Conservation (phyloP, 2,797 vertebrate genomes). For the Pantherophis vulpinus region DNA sequence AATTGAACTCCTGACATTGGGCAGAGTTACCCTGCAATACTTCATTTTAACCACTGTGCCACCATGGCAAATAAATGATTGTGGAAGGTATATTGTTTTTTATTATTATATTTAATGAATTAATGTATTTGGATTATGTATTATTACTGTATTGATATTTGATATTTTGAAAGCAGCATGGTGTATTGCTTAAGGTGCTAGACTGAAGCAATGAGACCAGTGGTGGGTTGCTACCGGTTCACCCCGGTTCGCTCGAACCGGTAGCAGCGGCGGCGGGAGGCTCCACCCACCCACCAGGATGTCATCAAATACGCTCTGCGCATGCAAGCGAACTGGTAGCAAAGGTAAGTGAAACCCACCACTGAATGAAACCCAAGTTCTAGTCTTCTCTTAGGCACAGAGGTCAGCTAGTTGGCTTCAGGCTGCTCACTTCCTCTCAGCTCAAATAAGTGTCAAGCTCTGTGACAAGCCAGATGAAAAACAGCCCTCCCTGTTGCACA, state of each 20-base stretch:
- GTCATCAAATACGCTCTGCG: too few relatives aligned
- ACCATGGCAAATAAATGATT: background rate
- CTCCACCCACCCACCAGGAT: too few relatives aligned
- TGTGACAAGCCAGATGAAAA: background rate
- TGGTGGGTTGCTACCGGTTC: too few relatives aligned
- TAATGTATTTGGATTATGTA: background rate
- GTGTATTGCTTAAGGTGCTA: background rate
- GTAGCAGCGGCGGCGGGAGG: too few relatives aligned
- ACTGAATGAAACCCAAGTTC: background rate
- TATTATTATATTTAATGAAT: background rate
- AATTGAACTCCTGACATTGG: background rate
- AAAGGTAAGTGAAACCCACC: too few relatives aligned
- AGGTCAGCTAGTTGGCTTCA: background rate
- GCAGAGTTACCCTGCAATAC: background rate
- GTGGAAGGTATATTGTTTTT: background rate
- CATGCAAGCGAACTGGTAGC: too few relatives aligned
- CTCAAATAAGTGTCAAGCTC: background rate
- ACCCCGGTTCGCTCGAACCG: too few relatives aligned
- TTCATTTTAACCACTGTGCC: fast-evolving
- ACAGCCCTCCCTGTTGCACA: background rate
- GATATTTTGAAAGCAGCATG: background rate
- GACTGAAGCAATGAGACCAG: background rate
- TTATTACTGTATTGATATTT: background rate
- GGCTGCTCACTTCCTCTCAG: background rate
- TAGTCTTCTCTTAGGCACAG: background rate